Percentiles rank a stretch among this genome's conserved stretches.
phyloP scores from a whole-genome alignment of 2,113 vertebrate genomes.

The Trogon melanurus region DNA sequence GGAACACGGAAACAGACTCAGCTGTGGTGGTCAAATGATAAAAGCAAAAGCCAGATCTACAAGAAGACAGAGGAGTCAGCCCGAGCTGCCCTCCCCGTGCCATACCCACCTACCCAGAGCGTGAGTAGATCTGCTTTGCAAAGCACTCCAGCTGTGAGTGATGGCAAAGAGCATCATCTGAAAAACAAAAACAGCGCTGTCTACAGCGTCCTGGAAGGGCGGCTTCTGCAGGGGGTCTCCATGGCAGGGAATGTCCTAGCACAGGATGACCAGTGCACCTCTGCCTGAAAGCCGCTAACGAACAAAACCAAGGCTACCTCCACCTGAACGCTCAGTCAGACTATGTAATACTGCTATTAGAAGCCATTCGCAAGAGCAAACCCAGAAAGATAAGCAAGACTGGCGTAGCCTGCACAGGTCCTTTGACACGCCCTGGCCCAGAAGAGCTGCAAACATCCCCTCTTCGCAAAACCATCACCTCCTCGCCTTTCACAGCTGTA shows the following conservation, averaged over 20 bases:
- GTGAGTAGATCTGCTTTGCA: slow-evolving; percentile 59
- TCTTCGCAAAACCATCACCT: not conserved
- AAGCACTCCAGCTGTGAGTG: slow-evolving; percentile 55
- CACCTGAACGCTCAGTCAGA: not conserved
- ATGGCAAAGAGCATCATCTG: slow-evolving; percentile 50
- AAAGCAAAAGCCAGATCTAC: slow-evolving; percentile 12
- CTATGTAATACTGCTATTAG: not conserved
- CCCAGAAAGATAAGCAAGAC: not conserved
- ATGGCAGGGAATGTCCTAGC: not conserved
- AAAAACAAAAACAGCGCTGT: slow-evolving; percentile 50
- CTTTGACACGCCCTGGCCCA: not conserved
- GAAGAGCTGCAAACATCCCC: not conserved
- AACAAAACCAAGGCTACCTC: not conserved
- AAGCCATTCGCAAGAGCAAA: not conserved
- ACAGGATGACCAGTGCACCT: not conserved
- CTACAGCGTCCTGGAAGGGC: not conserved
- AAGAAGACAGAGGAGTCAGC: slow-evolving; percentile 20
- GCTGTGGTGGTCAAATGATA: not conserved
- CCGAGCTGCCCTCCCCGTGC: slow-evolving; percentile 4
- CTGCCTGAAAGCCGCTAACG: not conserved
- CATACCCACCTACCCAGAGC: slow-evolving; percentile 37
- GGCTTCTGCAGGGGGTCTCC: not conserved
- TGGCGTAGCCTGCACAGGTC: not conserved
- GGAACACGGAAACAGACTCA: slow-evolving; percentile 19
- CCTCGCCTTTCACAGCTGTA: not conserved